Percentiles rank a stretch among this genome's conserved stretches.
Conservation (phyloP, 2,888 invertebrate genomes). For the Petrolisthes manimaculis region DNA sequence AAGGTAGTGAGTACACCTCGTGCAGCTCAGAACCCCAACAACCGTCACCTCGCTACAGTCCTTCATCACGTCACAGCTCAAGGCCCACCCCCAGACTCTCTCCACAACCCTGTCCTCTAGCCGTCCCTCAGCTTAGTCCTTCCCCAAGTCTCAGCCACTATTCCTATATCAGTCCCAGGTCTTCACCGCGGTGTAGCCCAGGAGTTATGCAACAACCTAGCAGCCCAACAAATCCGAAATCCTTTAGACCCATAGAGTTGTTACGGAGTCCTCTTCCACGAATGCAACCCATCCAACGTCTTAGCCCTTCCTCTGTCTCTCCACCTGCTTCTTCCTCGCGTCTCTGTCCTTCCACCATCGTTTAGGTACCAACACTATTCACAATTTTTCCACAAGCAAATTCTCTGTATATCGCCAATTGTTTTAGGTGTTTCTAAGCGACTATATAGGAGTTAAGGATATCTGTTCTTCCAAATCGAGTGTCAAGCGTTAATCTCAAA, state of each 20-base stretch:
- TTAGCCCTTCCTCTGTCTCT: not conserved
- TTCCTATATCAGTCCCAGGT: not conserved
- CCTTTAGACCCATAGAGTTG: not conserved
- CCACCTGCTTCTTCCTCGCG: not conserved
- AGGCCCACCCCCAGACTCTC: not conserved
- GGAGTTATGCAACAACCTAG: not conserved
- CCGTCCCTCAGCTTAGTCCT: not conserved
- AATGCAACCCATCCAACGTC: not conserved
- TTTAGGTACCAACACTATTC: not conserved
- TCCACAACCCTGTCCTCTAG: not conserved
- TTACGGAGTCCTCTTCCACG: not conserved
- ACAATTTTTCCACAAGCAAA: too few relatives aligned
- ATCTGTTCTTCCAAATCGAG: too few relatives aligned
- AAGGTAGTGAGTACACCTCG: slow-evolving; percentile 44
- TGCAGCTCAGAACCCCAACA: slow-evolving; percentile 12
- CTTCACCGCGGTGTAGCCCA: not conserved
- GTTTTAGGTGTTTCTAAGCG: too few relatives aligned
- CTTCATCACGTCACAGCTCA: not conserved
- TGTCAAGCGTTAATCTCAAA: too few relatives aligned
- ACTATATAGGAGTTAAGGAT: too few relatives aligned
- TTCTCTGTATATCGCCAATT: too few relatives aligned
- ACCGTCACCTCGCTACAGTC: not conserved
- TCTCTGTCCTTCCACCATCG: not conserved
- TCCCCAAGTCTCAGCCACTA: not conserved
- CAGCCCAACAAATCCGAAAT: not conserved